Evolutionary conservation across 2,888 invertebrate species (phyloP).

Genomic region (Parapristionchus giblindavisi): DNA sequence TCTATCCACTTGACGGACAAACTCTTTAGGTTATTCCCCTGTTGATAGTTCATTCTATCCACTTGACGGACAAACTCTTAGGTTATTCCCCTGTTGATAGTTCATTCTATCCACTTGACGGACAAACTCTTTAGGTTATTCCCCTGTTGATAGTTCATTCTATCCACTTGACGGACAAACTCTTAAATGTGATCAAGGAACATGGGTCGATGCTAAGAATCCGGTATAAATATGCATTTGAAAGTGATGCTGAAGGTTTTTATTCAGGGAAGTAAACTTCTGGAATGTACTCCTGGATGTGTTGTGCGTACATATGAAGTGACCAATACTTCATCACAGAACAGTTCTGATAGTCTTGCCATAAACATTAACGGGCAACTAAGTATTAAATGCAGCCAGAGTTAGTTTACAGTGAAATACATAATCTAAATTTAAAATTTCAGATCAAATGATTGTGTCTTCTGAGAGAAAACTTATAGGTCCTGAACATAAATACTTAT

Average conservation of each 20-base stretch:
- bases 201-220: not conserved
- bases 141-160: no score
- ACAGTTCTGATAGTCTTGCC: not conserved
- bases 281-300: conserved; percentile 1
- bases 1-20: no score
- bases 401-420: not conserved
- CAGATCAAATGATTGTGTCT: not conserved
- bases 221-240: not conserved
- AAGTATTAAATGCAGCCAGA: not conserved
- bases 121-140: no score
- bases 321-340: not conserved
- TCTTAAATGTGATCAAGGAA: conserved; percentile 20
- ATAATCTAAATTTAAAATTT: not conserved
- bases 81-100: no score
- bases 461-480: not conserved
- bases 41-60: no score
- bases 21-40: no score
- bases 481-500: conserved; percentile 21
- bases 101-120: no score
- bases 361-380: not conserved
- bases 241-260: not conserved
- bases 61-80: no score
- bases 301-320: not conserved
- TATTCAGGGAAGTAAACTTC: not conserved
- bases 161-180: no score